Conservation (phyloP, 2,797 vertebrate genomes). For the Phataginus tricuspis region DNA sequence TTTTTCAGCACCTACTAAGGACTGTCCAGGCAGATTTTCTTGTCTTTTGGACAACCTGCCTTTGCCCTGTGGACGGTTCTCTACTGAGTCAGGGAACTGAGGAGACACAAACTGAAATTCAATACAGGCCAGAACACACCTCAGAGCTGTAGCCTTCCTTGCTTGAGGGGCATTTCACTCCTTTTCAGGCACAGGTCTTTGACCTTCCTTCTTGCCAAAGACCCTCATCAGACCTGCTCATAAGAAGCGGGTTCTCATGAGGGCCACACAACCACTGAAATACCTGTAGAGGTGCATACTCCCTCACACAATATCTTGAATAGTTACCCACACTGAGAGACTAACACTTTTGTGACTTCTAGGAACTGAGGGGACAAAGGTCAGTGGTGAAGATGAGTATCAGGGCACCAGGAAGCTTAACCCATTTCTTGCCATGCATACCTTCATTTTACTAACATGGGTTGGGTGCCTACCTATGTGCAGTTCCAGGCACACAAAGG, state of each 20-base stretch:
- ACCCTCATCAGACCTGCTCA: slow-evolving; percentile 12
- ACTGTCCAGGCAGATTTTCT: background rate
- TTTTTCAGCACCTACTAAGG: slow-evolving; percentile 35
- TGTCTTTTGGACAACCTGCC: background rate
- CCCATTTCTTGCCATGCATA: background rate
- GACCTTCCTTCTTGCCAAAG: background rate
- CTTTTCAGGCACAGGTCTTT: background rate
- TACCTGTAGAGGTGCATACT: background rate
- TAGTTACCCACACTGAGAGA: background rate
- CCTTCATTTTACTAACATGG: background rate
- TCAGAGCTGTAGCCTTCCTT: background rate
- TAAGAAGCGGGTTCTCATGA: background rate
- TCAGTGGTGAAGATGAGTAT: background rate
- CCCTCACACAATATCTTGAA: background rate
- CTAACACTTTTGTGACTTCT: background rate
- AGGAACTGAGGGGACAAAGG: background rate
- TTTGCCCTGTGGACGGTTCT: background rate
- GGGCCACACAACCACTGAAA: background rate
- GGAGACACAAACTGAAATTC: background rate
- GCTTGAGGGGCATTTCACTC: background rate
- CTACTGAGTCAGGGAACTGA: background rate
- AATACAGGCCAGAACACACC: background rate
- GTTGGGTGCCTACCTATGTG: background rate
- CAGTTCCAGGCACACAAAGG: background rate
- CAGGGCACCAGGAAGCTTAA: background rate